These are phyloP conservation scores for Drosophila ercepeae DNA, from an alignment of 1,140 invertebrate species.

Conservation along the genomic window DNA sequence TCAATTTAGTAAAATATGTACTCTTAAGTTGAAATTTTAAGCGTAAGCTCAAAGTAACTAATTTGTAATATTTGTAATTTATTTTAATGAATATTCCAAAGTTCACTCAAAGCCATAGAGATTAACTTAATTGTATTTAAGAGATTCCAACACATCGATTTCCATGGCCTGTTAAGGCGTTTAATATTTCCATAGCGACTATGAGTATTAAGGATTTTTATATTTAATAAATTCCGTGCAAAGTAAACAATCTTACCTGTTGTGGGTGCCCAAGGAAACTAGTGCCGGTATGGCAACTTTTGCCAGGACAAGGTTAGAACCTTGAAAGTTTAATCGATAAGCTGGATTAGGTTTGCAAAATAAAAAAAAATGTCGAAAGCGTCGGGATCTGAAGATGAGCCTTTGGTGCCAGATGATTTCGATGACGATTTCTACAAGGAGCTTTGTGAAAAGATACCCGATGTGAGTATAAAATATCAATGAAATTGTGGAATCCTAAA, in stretches of 20 bases:
- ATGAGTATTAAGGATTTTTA: conserved; percentile 10
- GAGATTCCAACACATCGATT: not conserved
- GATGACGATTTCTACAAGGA: conserved; percentile 76
- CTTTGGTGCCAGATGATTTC: conserved; percentile 76
- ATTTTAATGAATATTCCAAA: conserved; percentile 21
- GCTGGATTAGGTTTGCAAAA: not conserved
- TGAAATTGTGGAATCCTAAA: too few relatives aligned
- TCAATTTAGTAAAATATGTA: conserved; percentile 10
- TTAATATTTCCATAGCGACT: conserved; percentile 42
- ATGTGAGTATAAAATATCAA: too few relatives aligned
- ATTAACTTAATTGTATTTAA: not conserved
- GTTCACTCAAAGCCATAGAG: conserved; percentile 1
- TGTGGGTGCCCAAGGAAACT: conserved; percentile 44
- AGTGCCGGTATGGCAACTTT: conserved; percentile 66
- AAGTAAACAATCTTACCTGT: conserved; percentile 30
- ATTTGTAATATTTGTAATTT: conserved; percentile 17
- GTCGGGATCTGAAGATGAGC: conserved; percentile 80
- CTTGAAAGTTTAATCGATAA: conserved; percentile 58
- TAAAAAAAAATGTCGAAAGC: conserved; percentile 63
- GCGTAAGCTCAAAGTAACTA: conserved; percentile 9
- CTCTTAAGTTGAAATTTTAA: conserved; percentile 12
- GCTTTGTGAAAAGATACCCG: conserved; percentile 72
- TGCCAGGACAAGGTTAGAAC: conserved; percentile 43
- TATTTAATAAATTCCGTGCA: conserved; percentile 18
- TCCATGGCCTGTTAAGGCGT: not conserved